Conservation (phyloP, 2,888 invertebrate genomes). For the Allolobophora icterica region DNA sequence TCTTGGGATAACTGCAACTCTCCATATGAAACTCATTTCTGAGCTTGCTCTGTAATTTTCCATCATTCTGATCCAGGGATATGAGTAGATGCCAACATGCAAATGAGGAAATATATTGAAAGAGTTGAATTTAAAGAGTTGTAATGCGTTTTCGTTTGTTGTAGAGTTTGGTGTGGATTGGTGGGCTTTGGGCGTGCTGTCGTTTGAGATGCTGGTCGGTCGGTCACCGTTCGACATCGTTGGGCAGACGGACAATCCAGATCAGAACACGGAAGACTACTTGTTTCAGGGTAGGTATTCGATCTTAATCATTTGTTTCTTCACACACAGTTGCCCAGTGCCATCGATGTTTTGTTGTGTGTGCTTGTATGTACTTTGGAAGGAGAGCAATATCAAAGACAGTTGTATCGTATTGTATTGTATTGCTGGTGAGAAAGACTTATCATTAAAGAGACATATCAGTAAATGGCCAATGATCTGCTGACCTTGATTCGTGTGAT, state of each 20-base stretch:
- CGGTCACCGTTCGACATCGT: slow-evolving; percentile 98
- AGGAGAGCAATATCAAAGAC: background rate
- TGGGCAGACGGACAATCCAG: slow-evolving; percentile 89
- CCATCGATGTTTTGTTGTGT: too few species aligned
- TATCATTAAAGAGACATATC: background rate
- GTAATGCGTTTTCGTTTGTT: background rate
- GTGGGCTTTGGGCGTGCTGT: slow-evolving; percentile 96
- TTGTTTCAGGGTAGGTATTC: slow-evolving; percentile 76
- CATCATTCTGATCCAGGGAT: background rate
- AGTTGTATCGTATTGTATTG: too few species aligned
- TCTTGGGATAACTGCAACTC: background rate
- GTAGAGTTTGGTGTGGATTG: slow-evolving; percentile 87
- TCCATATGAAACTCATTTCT: background rate
- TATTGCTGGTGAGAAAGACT: background rate
- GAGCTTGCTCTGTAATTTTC: background rate
- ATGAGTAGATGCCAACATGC: too few species aligned
- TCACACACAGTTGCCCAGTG: too few species aligned
- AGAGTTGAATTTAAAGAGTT: background rate
- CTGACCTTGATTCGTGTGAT: background rate
- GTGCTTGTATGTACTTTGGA: background rate
- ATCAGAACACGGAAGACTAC: slow-evolving; percentile 98
- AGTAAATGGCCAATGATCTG: background rate
- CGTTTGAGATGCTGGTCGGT: slow-evolving; percentile 99
- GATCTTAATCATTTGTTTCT: too few species aligned
- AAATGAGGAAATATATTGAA: too few species aligned